Evolutionary conservation across 2,888 invertebrate species (phyloP).

Genomic region (Rotaria sp.): DNA sequence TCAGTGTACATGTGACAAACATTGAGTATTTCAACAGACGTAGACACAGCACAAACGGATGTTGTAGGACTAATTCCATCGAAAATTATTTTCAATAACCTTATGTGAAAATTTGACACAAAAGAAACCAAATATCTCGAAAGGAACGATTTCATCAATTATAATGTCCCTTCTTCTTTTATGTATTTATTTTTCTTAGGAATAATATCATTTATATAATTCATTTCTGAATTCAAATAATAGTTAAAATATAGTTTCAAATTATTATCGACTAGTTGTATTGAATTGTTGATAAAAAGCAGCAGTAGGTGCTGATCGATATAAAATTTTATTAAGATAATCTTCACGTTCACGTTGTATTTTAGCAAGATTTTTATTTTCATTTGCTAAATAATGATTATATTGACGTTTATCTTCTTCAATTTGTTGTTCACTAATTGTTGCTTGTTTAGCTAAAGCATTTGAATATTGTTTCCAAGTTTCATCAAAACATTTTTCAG

Average conservation of each 20-base stretch:
- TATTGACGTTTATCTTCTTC: not conserved
- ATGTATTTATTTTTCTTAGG: too few relatives aligned
- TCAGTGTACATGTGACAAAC: too few relatives aligned
- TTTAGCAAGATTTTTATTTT: not conserved
- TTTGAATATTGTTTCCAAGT: not conserved
- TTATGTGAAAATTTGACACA: too few relatives aligned
- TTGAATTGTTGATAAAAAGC: slow-evolving; percentile 2
- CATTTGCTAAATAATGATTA: not conserved
- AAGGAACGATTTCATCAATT: too few relatives aligned
- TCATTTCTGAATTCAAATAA: too few relatives aligned
- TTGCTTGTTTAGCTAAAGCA: slow-evolving; percentile 21
- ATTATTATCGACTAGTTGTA: not conserved
- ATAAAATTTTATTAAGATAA: not conserved
- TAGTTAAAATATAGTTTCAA: not conserved
- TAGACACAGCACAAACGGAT: too few relatives aligned
- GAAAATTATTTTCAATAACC: too few relatives aligned
- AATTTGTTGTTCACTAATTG: not conserved
- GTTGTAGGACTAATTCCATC: too few relatives aligned
- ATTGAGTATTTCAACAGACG: too few relatives aligned
- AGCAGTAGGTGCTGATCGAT: not conserved
- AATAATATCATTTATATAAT: too few relatives aligned
- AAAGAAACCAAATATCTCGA: too few relatives aligned
- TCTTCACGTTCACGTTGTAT: not conserved
- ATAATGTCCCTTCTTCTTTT: too few relatives aligned
- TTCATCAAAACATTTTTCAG: not conserved